Evolutionary conservation across 2,797 vertebrate genomes (phyloP).

Genomic region (Tenualosa thibaudeaui): DNA sequence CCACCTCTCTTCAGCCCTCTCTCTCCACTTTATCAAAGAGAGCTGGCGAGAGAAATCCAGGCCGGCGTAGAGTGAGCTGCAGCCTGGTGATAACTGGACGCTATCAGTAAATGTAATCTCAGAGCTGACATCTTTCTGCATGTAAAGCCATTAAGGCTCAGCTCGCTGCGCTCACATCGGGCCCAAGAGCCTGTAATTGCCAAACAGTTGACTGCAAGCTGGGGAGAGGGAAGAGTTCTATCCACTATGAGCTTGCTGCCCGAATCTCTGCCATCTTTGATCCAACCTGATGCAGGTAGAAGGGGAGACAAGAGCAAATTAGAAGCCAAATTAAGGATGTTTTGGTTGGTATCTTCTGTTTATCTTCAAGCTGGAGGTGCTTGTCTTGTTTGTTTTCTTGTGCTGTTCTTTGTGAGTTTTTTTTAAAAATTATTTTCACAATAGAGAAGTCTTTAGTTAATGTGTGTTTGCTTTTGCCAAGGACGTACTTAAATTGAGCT

Average conservation of each 20-base stretch:
- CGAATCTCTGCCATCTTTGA: slow-evolving; percentile 19
- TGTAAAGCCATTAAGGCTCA: slow-evolving; percentile 71
- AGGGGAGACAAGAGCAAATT: slow-evolving; percentile 38
- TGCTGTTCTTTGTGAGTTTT: not conserved
- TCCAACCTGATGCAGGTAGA: slow-evolving; percentile 3
- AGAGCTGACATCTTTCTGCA: slow-evolving; percentile 73
- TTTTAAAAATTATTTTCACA: not conserved
- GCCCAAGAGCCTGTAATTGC: slow-evolving; percentile 51
- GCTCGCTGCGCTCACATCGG: slow-evolving; percentile 35
- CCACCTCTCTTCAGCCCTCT: slow-evolving; percentile 31
- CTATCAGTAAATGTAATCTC: slow-evolving; percentile 80
- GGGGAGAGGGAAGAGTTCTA: slow-evolving; percentile 43
- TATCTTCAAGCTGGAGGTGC: not conserved
- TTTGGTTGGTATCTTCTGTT: slow-evolving; percentile 24
- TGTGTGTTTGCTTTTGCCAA: not conserved
- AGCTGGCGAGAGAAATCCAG: slow-evolving; percentile 47
- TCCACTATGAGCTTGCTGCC: slow-evolving; percentile 31
- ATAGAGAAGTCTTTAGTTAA: not conserved
- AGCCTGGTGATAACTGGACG: slow-evolving; percentile 62
- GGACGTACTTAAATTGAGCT: not conserved
- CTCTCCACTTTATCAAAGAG: slow-evolving; percentile 44
- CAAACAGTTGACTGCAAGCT: slow-evolving; percentile 34
- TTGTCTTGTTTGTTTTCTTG: slow-evolving; percentile 3
- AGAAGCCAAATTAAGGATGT: slow-evolving; percentile 41
- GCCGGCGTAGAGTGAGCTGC: slow-evolving; percentile 50